Conservation (phyloP, 30 jellyfish, hydroid and myxozoan species). For the Aurelia aurita complex sp. Pacific region DNA sequence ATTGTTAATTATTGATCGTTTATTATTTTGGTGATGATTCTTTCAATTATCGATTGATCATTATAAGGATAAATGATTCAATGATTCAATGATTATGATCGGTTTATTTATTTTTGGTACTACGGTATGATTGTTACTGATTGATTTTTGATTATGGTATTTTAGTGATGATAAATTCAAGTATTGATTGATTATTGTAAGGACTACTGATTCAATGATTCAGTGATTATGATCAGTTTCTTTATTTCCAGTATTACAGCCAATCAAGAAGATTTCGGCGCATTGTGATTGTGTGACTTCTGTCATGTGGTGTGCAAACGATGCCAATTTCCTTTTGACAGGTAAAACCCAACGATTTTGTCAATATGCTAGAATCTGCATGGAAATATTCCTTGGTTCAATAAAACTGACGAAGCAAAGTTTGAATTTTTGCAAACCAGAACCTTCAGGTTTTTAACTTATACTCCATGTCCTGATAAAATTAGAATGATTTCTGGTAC, state of each 20-base stretch:
- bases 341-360: constrained; percentile 31
- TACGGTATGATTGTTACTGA: background rate
- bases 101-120: background rate
- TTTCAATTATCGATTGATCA: too few species aligned
- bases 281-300: constrained; percentile 42
- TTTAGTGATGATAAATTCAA: too few species aligned
- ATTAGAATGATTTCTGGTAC: too few species aligned
- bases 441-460: too few species aligned
- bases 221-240: background rate
- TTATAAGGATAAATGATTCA: background rate
- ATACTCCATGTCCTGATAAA: too few species aligned
- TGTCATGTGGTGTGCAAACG: constrained; percentile 68
- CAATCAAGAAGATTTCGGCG: constrained; percentile 54
- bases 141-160: background rate
- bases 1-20: background rate
- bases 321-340: constrained; percentile 54
- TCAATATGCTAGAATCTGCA: too few species aligned
- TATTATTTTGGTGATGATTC: too few species aligned
- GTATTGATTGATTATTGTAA: too few species aligned
- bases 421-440: too few species aligned
- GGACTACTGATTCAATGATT: background rate
- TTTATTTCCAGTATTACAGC: constrained; percentile 49
- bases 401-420: too few species aligned
- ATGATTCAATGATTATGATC: background rate
- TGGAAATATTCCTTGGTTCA: too few species aligned